These are phyloP conservation scores for Chunga burmeisteri DNA, from an alignment of 2,113 vertebrate genomes.

Conservation along the genomic window DNA sequence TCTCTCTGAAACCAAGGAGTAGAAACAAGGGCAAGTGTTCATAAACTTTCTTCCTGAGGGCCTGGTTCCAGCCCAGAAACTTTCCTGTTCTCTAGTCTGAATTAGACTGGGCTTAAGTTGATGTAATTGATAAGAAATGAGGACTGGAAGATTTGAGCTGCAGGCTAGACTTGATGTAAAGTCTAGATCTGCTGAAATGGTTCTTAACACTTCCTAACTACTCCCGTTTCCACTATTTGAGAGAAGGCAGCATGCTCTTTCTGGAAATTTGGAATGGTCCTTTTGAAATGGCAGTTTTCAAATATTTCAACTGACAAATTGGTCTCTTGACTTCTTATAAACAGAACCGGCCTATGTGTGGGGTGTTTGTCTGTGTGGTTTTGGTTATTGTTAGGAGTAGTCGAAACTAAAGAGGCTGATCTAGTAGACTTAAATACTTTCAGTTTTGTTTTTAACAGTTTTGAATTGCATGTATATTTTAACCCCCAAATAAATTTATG, in stretches of 20 bases:
- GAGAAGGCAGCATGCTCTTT: neutral
- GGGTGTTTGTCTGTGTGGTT: neutral
- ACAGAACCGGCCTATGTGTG: neutral
- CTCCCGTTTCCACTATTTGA: neutral
- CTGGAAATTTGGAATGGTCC: neutral
- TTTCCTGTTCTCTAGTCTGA: neutral
- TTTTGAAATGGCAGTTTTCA: neutral
- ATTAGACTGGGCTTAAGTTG: neutral
- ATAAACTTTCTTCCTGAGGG: neutral
- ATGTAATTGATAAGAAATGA: neutral
- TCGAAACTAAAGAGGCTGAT: neutral
- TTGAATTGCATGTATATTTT: neutral
- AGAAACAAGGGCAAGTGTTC: neutral
- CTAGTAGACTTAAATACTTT: neutral
- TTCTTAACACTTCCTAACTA: neutral
- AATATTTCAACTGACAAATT: neutral
- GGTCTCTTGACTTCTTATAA: neutral
- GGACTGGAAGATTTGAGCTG: neutral
- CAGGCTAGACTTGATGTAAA: neutral
- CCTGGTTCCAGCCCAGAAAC: neutral
- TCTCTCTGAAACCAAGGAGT: neutral
- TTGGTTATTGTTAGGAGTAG: neutral
- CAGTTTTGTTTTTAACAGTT: neutral
- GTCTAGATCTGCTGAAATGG: neutral
- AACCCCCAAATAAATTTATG: neutral